Conservation (phyloP, 2,888 invertebrate genomes). For the Leptinotarsa haldemani region DNA sequence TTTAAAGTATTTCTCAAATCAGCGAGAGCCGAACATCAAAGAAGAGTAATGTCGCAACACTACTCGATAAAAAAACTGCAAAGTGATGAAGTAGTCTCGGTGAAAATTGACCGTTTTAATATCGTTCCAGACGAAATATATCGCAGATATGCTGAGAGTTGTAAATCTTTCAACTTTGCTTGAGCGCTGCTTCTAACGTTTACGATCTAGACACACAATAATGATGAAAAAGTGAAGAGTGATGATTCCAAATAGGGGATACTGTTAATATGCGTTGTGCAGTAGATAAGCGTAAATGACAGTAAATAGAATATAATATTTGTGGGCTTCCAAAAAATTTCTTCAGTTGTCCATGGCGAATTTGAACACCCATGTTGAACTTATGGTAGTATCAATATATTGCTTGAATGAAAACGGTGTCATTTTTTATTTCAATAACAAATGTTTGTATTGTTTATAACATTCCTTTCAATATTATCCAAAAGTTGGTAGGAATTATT, state of each 20-base stretch:
- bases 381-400: too few relatives aligned
- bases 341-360: too few relatives aligned
- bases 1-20: slow-evolving; percentile 11
- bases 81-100: slow-evolving; percentile 17
- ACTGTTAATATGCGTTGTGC: too few relatives aligned
- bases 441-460: too few relatives aligned
- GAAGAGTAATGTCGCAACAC: slow-evolving; percentile 22
- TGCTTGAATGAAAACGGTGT: too few relatives aligned
- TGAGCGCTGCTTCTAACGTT: background rate
- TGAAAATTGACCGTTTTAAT: background rate
- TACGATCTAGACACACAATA: background rate
- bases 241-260: background rate
- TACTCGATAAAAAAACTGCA: slow-evolving; percentile 28
- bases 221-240: background rate
- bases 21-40: slow-evolving; percentile 27
- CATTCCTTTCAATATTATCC: too few relatives aligned
- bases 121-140: background rate
- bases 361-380: too few relatives aligned
- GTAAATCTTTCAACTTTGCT: background rate
- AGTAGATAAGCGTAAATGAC: too few relatives aligned
- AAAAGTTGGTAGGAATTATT: too few relatives aligned
- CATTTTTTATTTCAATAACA: too few relatives aligned
- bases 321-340: too few relatives aligned
- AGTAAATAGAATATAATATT: too few relatives aligned
- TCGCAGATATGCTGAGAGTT: background rate